A percentile compares a stretch with the other conserved stretches of the same genome.
Conservation (phyloP, 2,797 vertebrate species). For the Megaceryle alcyon region DNA sequence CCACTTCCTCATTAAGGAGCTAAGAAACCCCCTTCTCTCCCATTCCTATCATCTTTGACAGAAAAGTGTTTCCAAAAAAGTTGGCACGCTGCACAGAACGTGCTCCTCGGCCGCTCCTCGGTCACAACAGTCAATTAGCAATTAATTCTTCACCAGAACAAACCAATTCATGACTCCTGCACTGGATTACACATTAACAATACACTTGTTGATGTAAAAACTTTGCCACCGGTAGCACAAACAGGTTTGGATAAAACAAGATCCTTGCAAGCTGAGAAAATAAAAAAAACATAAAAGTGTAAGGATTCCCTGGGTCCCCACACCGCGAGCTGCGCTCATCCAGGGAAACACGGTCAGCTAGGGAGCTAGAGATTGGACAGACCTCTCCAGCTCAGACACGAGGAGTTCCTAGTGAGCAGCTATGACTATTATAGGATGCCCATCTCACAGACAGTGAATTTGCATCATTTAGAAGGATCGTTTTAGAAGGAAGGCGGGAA, state of each 20-base stretch:
- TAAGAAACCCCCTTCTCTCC: background rate
- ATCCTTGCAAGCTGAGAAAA: background rate
- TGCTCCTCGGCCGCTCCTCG: background rate
- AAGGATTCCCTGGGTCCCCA: background rate
- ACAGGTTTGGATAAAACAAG: background rate
- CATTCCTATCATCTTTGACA: background rate
- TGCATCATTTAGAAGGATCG: background rate
- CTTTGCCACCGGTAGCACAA: background rate
- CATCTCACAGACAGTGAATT: background rate
- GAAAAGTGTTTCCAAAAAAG: background rate
- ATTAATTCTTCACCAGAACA: background rate
- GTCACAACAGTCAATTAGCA: background rate
- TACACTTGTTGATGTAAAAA: background rate
- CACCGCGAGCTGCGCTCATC: background rate
- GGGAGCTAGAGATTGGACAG: background rate
- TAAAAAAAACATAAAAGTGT: too few relatives aligned
- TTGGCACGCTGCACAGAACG: background rate
- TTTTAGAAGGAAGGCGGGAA: background rate
- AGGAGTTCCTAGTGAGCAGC: background rate
- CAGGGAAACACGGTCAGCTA: background rate
- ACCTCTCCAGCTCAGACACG: background rate
- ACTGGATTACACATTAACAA: slow-evolving; percentile 5
- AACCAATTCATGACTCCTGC: background rate
- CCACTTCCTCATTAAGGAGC: background rate
- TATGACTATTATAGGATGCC: background rate